phyloP scores from a whole-genome alignment of 1,140 invertebrate genomes.

The Pseudoatta argentina region DNA sequence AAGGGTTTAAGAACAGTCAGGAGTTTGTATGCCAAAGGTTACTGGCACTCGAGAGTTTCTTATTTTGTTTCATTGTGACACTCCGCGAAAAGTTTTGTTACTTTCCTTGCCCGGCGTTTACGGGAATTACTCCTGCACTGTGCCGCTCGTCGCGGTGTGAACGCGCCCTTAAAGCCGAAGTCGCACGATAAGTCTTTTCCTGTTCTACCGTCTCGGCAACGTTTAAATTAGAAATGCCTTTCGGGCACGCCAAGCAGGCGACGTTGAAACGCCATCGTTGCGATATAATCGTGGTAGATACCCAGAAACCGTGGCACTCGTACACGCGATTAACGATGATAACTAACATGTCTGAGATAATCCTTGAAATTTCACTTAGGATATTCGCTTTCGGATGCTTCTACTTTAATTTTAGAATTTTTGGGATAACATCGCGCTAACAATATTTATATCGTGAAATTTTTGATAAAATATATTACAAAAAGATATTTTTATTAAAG shows the following conservation, averaged over 20 bases:
- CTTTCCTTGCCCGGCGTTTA: constrained; percentile 32
- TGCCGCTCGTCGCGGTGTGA: constrained; percentile 45
- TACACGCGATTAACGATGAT: constrained; percentile 48
- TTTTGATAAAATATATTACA: background rate
- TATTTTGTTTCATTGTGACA: constrained; percentile 63
- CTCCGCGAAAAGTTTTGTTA: constrained; percentile 47
- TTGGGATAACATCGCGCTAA: background rate
- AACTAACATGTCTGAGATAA: constrained; percentile 39
- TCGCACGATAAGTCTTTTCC: constrained; percentile 63
- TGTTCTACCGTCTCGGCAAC: constrained; percentile 60
- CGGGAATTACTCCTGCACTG: constrained; percentile 17
- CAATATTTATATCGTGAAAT: background rate
- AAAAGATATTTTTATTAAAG: background rate
- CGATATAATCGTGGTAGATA: constrained; percentile 40
- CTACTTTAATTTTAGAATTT: constrained; percentile 22
- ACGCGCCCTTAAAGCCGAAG: constrained; percentile 69
- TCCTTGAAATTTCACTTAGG: constrained; percentile 43
- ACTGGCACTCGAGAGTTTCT: constrained; percentile 45
- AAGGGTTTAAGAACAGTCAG: background rate
- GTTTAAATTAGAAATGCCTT: constrained; percentile 76
- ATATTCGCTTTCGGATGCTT: background rate
- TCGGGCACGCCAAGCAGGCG: constrained; percentile 37
- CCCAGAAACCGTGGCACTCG: constrained; percentile 26
- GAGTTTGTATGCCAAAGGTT: constrained; percentile 27
- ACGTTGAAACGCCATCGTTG: constrained; percentile 49